These are phyloP conservation scores for Varanus komodoensis DNA, from an alignment of 2,113 vertebrate genomes.

Conservation along the genomic window DNA sequence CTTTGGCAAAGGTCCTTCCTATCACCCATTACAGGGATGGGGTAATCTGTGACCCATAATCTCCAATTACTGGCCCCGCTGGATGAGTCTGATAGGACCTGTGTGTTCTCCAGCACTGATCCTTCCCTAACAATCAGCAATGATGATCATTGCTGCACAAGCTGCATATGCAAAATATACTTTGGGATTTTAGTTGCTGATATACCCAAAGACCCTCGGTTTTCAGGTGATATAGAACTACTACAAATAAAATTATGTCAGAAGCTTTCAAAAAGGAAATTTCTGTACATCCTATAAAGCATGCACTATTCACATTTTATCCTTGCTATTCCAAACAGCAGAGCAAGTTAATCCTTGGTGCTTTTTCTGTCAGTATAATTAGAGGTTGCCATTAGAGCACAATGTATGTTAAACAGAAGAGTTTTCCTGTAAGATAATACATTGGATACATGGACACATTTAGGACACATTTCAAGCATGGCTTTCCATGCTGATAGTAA, in stretches of 20 bases:
- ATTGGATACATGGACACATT: not conserved
- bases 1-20: not conserved
- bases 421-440: not conserved
- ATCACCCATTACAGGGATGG: not conserved
- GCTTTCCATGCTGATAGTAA: not conserved
- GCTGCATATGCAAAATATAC: not conserved
- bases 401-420: not conserved
- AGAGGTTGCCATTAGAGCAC: slow-evolving; percentile 2
- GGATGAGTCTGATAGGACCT: no score
- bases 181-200: not conserved
- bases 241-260: not conserved
- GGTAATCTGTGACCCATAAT: no score
- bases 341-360: not conserved
- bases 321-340: slow-evolving; percentile 1
- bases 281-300: not conserved
- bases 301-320: not conserved
- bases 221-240: no score
- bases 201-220: no score
- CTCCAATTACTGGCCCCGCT: no score
- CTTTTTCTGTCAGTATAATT: slow-evolving; percentile 8
- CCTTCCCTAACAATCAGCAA: not conserved
- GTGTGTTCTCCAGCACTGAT: not conserved
- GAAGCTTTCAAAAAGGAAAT: not conserved
- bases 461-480: not conserved
- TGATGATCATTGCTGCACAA: not conserved